phyloP scores from a whole-genome alignment of 2,888 invertebrate genomes.

The Pandemis corylana region DNA sequence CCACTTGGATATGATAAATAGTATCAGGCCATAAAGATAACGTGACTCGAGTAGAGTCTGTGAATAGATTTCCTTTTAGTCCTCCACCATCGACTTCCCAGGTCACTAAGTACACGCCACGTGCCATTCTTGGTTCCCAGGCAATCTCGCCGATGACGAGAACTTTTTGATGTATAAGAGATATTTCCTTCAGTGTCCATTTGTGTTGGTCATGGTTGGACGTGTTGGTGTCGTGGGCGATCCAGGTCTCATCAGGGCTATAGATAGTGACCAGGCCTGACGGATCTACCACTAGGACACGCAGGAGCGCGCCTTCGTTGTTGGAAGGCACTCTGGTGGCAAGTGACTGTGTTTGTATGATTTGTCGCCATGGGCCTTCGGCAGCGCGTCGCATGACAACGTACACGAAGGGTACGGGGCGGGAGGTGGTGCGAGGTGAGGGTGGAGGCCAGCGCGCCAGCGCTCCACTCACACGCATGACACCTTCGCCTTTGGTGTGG shows the following conservation, averaged over 20 bases:
- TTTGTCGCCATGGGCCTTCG: slow-evolving; percentile 87
- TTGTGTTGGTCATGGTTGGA: slow-evolving; percentile 80
- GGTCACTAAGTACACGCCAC: slow-evolving; percentile 90
- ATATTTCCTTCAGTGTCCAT: slow-evolving; percentile 88
- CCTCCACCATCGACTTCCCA: slow-evolving; percentile 94
- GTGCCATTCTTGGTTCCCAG: slow-evolving; percentile 88
- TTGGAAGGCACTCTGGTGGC: slow-evolving; percentile 87
- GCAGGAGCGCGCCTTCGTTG: slow-evolving; percentile 86
- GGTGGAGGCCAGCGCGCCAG: slow-evolving; percentile 88
- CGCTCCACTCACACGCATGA: slow-evolving; percentile 86
- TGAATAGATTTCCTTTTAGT: slow-evolving; percentile 92
- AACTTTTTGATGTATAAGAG: slow-evolving; percentile 89
- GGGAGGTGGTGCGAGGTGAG: slow-evolving; percentile 83
- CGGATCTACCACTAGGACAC: slow-evolving; percentile 89
- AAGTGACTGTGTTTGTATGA: slow-evolving; percentile 87
- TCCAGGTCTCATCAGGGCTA: slow-evolving; percentile 87
- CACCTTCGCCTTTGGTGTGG: slow-evolving; percentile 88
- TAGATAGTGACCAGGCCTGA: slow-evolving; percentile 89
- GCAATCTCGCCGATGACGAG: slow-evolving; percentile 89
- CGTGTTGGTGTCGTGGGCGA: slow-evolving; percentile 82
- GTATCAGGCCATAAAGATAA: slow-evolving; percentile 93
- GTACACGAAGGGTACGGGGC: slow-evolving; percentile 87
- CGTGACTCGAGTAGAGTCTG: slow-evolving; percentile 91
- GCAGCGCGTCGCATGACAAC: slow-evolving; percentile 88
- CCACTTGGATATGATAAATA: slow-evolving; percentile 92